Evolutionary conservation across 2,888 invertebrate species (phyloP).

Genomic region (Cancer borealis): DNA sequence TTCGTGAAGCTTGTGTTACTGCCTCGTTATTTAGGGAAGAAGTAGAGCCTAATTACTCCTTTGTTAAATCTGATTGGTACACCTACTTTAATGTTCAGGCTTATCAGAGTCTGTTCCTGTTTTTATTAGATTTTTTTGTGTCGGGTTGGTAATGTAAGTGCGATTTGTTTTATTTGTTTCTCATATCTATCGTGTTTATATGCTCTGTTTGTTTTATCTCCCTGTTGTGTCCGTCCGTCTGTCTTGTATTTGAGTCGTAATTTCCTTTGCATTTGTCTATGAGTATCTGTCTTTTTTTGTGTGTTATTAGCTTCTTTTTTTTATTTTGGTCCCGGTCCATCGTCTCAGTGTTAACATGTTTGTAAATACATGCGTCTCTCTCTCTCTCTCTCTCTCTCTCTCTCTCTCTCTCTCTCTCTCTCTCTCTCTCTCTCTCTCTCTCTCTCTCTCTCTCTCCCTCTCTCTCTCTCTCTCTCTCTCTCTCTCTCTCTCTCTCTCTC

Average conservation of each 20-base stretch:
- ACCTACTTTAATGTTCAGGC: not conserved
- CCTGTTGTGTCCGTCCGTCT: not conserved
- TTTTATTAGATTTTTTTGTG: not conserved
- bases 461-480: slow-evolving; percentile 1
- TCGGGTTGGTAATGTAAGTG: too few relatives aligned
- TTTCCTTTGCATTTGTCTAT: not conserved
- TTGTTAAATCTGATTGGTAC: too few relatives aligned
- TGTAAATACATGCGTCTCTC: not conserved
- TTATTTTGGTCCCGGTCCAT: not conserved
- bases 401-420: not conserved
- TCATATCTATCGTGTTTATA: not conserved
- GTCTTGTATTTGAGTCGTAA: not conserved
- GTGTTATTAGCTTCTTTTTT: not conserved
- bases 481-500: slow-evolving; percentile 1
- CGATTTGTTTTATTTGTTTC: not conserved
- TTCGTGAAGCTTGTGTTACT: too few relatives aligned
- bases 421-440: slow-evolving; percentile 12
- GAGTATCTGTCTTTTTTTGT: not conserved
- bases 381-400: too few relatives aligned
- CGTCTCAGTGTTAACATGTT: too few relatives aligned
- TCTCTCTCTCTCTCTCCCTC: slow-evolving; percentile 7
- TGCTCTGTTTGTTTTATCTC: not conserved
- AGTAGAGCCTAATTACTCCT: too few relatives aligned
- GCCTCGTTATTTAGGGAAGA: too few relatives aligned
- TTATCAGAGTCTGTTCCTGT: not conserved